Base-by-base conservation (phyloP, 2,113 vertebrate genomes). In the Stigmatopora nigra region DNA sequence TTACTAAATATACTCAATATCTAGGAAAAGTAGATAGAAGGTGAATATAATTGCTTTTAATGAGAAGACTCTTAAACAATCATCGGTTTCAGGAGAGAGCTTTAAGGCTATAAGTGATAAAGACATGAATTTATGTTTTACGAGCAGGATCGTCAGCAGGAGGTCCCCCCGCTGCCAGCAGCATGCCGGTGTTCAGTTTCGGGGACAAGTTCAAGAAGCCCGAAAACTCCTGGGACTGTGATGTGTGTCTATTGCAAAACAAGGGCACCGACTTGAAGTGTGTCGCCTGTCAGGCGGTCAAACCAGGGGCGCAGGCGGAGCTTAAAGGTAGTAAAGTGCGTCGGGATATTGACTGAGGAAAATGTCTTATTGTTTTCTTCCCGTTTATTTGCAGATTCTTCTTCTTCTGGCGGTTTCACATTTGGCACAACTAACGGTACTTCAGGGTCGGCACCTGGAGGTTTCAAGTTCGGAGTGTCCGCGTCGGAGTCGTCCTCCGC, bases 191-290 rank as follows among this genome's bases (percentile, higher is more conserved):
- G 35, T 58, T 78, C 31, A 92, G 92, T 19, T 92, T 97, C 65
- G 93, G 90, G 81, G 95, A 95, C 80, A 92, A 92, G 75, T 95
- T 98, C 81, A 95, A 94, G 79, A 94, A 92, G 83, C 91, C 95
- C 0, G 88, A 93, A 77, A 95, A 93, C 25, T 84, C 92, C 56
- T 99, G 95, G 96, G 92, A 97, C 51, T 98, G 96, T 81, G 84
- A 90, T 0, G 86, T 87, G 20, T 99, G 96, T 90, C 80, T 90
- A 89, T 67, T 96, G 77, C 76, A 73, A 76, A 98, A 99, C 88
- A 95, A 94, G 78, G 90, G 92, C 22, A 92, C 93, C 80, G 92
- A 94, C 70, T 86, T 67, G 67, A 95, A 93, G 77, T 97, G 96
- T 89, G 89, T 94, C 77, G 86, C 93, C 78, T 99, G 96, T 86